These are phyloP conservation scores for Oophaga sylvatica DNA, from an alignment of 2,797 vertebrate genomes.

Conservation along the genomic window DNA sequence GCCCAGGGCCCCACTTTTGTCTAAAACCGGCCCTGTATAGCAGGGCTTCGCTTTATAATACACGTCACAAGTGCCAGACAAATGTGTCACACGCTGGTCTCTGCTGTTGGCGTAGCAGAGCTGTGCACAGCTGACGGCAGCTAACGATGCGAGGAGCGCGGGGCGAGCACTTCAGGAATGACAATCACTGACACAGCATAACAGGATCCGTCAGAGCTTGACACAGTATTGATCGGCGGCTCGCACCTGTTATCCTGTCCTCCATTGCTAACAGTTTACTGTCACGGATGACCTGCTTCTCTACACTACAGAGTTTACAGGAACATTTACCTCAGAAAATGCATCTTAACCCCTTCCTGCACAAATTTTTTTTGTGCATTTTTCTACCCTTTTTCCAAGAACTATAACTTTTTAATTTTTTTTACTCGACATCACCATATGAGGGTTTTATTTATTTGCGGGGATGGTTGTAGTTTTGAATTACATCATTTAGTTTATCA, in stretches of 20 bases:
- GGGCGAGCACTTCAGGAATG: background rate
- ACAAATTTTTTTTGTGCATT: too few species aligned
- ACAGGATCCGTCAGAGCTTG: background rate
- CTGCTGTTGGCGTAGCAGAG: background rate
- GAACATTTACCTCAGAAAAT: background rate
- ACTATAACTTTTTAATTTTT: too few species aligned
- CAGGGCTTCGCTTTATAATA: too few species aligned
- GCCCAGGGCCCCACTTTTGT: too few species aligned
- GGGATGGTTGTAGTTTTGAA: too few species aligned
- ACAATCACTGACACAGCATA: conserved; percentile 37
- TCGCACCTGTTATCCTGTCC: conserved; percentile 29
- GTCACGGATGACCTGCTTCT: background rate
- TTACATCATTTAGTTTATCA: too few species aligned
- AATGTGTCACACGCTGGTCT: too few species aligned
- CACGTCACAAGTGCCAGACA: too few species aligned
- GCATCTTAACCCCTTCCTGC: background rate
- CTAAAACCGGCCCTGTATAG: too few species aligned
- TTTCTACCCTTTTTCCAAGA: too few species aligned
- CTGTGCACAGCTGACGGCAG: background rate
- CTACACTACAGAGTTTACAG: background rate
- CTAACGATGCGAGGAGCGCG: background rate
- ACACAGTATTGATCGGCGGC: conserved; percentile 26
- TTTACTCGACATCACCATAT: too few species aligned
- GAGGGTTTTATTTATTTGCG: too few species aligned
- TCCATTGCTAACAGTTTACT: background rate